phyloP scores from a whole-genome alignment of 1,140 invertebrate species.

The Drosophila triauraria region DNA sequence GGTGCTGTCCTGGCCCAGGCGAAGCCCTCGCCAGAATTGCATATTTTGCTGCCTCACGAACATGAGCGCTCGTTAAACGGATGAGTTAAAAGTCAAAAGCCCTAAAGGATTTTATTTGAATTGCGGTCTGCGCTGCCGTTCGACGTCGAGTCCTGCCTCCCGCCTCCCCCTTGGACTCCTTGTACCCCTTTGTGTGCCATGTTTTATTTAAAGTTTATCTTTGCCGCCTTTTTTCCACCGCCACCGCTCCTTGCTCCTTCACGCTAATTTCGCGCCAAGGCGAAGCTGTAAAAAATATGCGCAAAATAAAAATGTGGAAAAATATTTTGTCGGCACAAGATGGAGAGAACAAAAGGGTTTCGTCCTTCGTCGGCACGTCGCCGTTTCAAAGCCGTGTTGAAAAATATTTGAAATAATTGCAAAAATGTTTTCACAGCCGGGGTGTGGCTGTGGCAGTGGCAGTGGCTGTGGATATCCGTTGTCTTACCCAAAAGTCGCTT shows the following conservation, averaged over 20 bases:
- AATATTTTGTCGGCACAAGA: slow-evolving; percentile 70
- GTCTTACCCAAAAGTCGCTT: slow-evolving; percentile 23
- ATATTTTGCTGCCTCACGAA: slow-evolving; percentile 73
- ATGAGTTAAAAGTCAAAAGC: slow-evolving; percentile 84
- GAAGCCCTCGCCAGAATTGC: slow-evolving; percentile 27
- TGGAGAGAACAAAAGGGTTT: slow-evolving; percentile 54
- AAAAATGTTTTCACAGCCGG: slow-evolving; percentile 63
- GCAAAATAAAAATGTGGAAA: slow-evolving; percentile 80
- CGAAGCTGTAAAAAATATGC: slow-evolving; percentile 57
- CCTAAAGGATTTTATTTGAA: slow-evolving; percentile 84
- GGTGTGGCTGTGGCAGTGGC: slow-evolving; percentile 1
- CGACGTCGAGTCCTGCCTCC: slow-evolving; percentile 55
- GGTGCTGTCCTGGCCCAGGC: slow-evolving; percentile 65
- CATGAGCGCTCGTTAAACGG: slow-evolving; percentile 82
- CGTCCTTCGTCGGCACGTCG: slow-evolving; percentile 67
- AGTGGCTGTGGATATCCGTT: neutral
- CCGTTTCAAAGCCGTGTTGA: slow-evolving; percentile 76
- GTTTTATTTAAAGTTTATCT: slow-evolving; percentile 84
- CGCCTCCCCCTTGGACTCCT: neutral
- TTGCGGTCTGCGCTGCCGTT: slow-evolving; percentile 74
- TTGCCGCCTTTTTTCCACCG: slow-evolving; percentile 33
- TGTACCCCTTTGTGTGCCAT: slow-evolving; percentile 59
- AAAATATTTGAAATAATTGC: slow-evolving; percentile 84
- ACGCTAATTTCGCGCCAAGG: slow-evolving; percentile 80
- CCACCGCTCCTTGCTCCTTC: slow-evolving; percentile 24